Evolutionary conservation across 1,140 invertebrate species (phyloP), one percentile per base, ranked within the genome.

Genomic region (Ostrea edulis): DNA sequence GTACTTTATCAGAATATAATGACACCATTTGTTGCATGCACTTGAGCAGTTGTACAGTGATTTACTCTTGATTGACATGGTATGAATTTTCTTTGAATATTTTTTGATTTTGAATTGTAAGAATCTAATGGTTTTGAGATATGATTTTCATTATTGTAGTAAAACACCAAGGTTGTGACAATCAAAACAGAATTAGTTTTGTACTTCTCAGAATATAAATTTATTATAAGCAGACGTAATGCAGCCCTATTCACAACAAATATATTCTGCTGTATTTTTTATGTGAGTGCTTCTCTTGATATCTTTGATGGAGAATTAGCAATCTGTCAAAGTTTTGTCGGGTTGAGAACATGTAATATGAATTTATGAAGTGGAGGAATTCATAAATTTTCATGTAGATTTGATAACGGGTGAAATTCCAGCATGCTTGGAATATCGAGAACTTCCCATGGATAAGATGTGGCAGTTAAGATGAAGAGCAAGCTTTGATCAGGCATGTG

Each of bases 381-480:
- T 77, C 68, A 77, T 77, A 77, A 29, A 68, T 71, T 29, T 77
- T 14, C 68, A 35, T 77, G 68, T 77, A 25, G 29, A 77, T 14
- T 25, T 77, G 68, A 77, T 77, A 77, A 77, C 12, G 68, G 25
- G 22, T 12, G 25, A 77, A 77, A 77, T 77, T 77, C 68, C 68
- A 77, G 68, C 68, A 77, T 77, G 68, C 29, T 77, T 77, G 68
- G 68, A 25, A 77, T 77, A 77, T 77, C 17, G 25, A 77, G 68
- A 77, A 25, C 68, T 77, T 77, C 25, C 68, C 68, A 77, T 77
- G 68, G 68, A 77, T 77, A 77, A 77, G 68, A 77, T 77, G 25
- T 77, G 22, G 29, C 25, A 77, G 68, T 77, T 77, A 35, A 77
- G 68, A 77, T 29, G 68, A 25, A 25, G 25, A 25, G 29, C 14